Base-by-base conservation (phyloP, 2,113 vertebrate genomes). In the Rhea pennata region DNA sequence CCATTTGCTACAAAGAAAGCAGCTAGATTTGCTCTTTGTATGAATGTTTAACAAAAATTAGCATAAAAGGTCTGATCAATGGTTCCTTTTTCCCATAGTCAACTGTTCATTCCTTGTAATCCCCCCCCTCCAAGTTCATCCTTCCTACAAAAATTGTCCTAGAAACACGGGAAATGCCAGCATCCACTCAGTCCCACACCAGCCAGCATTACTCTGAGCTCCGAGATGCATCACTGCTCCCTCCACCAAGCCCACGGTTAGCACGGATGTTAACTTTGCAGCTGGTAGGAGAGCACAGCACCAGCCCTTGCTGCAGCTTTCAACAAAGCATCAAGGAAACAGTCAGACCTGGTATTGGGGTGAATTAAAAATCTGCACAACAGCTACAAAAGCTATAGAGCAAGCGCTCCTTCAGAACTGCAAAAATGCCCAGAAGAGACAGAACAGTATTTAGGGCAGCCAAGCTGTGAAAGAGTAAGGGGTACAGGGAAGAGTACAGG, bases 131-230 rank as follows among this genome's bases (percentile, higher is more conserved):
- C 39, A 14, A 14, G 9, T 16, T 48, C 40, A 33, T 9, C 17
- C 17, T 36, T 39, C 31, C 56, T 31, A 21, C 21, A 54, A 33
- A 14, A 27, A 10, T 0, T 14, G 44, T 13, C 40, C 7, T 4
- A 8, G 5, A n/a, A 72, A 8, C 56, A 6, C 36, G 44, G 75
- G 53, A 9, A 61, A 74, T n/a, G 46, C 46, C 46, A 14, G 40
- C 33, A 54, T 19, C 4, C 4, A 15, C 66, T 56, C 4, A 0
- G 72, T n/a, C 48, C 23, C 62, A 56, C 36, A 0, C 0, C 6
- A 15, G 23, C 67, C 36, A 59, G 27, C 1, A 0, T 33, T 15
- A 42, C 24, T 58, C 10, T 1, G 1, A 56, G 66, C 29, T 65
- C 58, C 22, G 42, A 36, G 26, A 50, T 10, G 42, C 79, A 69